phyloP scores from a whole-genome alignment of 1,140 invertebrate species.

The Phenacoccus solenopsis region DNA sequence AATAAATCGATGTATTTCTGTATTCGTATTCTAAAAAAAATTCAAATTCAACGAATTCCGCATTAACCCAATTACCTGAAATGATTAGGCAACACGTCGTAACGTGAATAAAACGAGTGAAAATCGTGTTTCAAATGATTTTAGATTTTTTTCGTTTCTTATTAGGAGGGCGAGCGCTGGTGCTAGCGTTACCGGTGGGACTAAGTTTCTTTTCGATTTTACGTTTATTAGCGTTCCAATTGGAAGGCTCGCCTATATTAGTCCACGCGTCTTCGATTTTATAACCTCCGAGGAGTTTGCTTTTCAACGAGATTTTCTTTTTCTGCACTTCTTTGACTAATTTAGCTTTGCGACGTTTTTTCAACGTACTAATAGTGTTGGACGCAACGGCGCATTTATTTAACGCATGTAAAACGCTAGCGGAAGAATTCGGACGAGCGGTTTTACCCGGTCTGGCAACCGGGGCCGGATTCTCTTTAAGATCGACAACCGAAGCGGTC shows the following conservation, averaged over 20 bases:
- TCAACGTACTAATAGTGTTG: neutral
- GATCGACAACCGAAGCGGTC: neutral
- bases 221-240: conserved; percentile 9
- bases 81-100: neutral
- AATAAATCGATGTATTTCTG: too few species aligned
- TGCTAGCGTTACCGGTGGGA: neutral
- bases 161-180: neutral
- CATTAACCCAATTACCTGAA: neutral
- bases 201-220: conserved; percentile 7
- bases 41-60: too few species aligned
- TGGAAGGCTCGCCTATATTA: neutral
- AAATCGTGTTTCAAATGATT: neutral
- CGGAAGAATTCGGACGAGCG: neutral
- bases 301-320: neutral
- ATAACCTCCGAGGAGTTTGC: neutral
- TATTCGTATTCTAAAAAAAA: too few species aligned
- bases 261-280: neutral
- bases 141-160: neutral
- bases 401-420: neutral
- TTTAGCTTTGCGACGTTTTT: neutral
- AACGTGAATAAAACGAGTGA: too few species aligned
- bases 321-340: neutral
- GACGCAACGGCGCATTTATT: neutral
- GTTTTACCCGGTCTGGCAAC: neutral
- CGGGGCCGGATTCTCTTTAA: neutral